Conservation (phyloP, 2,888 invertebrate species). For the Chloromyia formosa region DNA sequence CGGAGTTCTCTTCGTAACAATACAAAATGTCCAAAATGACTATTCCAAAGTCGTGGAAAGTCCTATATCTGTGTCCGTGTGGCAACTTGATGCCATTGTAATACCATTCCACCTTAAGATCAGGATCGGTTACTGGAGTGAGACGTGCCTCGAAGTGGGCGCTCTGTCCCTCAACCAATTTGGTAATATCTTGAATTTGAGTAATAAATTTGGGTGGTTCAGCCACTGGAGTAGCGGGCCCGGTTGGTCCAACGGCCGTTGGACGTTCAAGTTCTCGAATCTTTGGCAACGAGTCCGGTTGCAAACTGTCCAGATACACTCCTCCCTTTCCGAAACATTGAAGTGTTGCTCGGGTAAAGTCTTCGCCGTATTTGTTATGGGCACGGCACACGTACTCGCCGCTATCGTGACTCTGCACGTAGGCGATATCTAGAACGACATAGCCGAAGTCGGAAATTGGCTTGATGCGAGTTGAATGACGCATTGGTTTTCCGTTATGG, state of each 20-base stretch:
- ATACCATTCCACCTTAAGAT: slow-evolving; percentile 94
- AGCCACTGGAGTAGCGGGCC: slow-evolving; percentile 72
- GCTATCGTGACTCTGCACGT: slow-evolving; percentile 89
- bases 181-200: slow-evolving; percentile 84
- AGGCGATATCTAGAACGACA: slow-evolving; percentile 93
- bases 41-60: slow-evolving; percentile 97
- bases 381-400: slow-evolving; percentile 95
- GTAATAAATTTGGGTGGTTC: slow-evolving; percentile 91
- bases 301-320: slow-evolving; percentile 87
- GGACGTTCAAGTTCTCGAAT: slow-evolving; percentile 85
- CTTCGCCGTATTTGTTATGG: slow-evolving; percentile 89
- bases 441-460: slow-evolving; percentile 95
- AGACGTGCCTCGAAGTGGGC: slow-evolving; percentile 93
- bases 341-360: slow-evolving; percentile 85
- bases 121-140: slow-evolving; percentile 93
- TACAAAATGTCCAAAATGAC: slow-evolving; percentile 95
- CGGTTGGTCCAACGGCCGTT: slow-evolving; percentile 71
- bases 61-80: slow-evolving; percentile 94
- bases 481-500: slow-evolving; percentile 89
- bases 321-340: slow-evolving; percentile 85
- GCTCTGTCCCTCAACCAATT: slow-evolving; percentile 92
- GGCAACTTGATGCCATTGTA: slow-evolving; percentile 92
- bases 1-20: slow-evolving; percentile 96
- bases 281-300: slow-evolving; percentile 88
- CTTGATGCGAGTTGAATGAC: slow-evolving; percentile 90